Base-by-base conservation (phyloP, 2,888 invertebrate species). In the Loripinus fragilis region DNA sequence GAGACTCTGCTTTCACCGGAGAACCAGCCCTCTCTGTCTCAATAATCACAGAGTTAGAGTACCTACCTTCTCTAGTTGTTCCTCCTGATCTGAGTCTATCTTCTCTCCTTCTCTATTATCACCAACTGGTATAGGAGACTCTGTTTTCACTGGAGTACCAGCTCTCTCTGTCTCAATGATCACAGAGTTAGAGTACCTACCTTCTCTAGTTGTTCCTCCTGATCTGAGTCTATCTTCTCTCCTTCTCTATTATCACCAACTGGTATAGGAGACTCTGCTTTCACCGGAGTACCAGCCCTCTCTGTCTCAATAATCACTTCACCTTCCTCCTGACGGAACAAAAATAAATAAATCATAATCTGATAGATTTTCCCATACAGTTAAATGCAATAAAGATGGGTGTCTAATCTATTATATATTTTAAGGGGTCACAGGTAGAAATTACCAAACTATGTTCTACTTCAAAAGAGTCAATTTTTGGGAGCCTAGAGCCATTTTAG, bases 31-130 rank as follows among this genome's bases (percentile, higher is more conserved):
- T 50, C 50, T 50, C 50, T 50, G 50, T 41, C 15, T 41, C 41
- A 10, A 41, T 41, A 15, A 41, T 15, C 7, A 41, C 41, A n/a
- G n/a, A n/a, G n/a, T n/a, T n/a, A n/a, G n/a, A n/a, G n/a, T 38
- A 12, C 25, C 25, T 10, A 52, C 52, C 52, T 52, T 52, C 25
- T 52, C 52, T 3, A 15, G 52, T 25, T 52, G 20, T 12, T 52
- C 52, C 5, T 52, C 52, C 25, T 52, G 52, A 25, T 52, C 52
- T 28, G 52, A 52, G 25, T 10, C 52, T 52, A 25, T 52, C 15
- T 52, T 52, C 52, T 52, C 52, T n/a, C 5, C 25, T n/a, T 52
- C 52, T 52, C 25, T 52, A 15, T 52, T 52, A 52, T 52, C 52
- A 52, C 25, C 52, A 52, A 5, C 52, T 25, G 52, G 52, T 23